phyloP scores from a whole-genome alignment of 2,888 invertebrate species.

The Cactoblastis cactorum region DNA sequence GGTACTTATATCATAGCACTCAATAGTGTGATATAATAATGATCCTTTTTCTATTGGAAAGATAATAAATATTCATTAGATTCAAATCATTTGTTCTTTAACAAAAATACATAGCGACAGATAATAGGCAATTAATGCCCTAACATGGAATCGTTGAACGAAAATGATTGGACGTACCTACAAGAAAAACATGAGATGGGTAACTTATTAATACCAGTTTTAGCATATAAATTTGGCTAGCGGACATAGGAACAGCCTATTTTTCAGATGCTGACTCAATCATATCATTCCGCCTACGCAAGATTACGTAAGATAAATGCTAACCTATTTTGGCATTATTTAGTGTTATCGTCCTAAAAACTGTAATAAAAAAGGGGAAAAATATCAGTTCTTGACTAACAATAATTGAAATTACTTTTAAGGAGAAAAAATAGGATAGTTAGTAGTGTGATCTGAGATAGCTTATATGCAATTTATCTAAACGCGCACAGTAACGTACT shows the following conservation, averaged over 20 bases:
- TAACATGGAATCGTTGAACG: not conserved
- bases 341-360: too few relatives aligned
- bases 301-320: slow-evolving; percentile 29
- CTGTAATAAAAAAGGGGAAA: too few relatives aligned
- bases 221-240: slow-evolving; percentile 55
- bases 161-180: slow-evolving; percentile 12
- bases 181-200: slow-evolving; percentile 17
- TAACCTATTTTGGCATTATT: not conserved
- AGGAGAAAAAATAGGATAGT: too few relatives aligned
- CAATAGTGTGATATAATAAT: too few relatives aligned
- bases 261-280: slow-evolving; percentile 45
- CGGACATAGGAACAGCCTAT: slow-evolving; percentile 31
- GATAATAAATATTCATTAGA: too few relatives aligned
- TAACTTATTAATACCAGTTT: slow-evolving; percentile 52
- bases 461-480: too few relatives aligned
- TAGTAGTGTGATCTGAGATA: too few relatives aligned
- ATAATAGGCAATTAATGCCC: slow-evolving; percentile 4
- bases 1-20: too few relatives aligned
- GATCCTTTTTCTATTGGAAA: too few relatives aligned
- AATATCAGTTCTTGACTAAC: too few relatives aligned
- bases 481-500: too few relatives aligned
- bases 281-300: slow-evolving; percentile 26
- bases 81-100: not conserved
- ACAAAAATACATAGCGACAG: not conserved
- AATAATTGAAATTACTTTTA: too few relatives aligned